phyloP scores from a whole-genome alignment of 2,888 invertebrate genomes.

The Herminia tarsipennalis region DNA sequence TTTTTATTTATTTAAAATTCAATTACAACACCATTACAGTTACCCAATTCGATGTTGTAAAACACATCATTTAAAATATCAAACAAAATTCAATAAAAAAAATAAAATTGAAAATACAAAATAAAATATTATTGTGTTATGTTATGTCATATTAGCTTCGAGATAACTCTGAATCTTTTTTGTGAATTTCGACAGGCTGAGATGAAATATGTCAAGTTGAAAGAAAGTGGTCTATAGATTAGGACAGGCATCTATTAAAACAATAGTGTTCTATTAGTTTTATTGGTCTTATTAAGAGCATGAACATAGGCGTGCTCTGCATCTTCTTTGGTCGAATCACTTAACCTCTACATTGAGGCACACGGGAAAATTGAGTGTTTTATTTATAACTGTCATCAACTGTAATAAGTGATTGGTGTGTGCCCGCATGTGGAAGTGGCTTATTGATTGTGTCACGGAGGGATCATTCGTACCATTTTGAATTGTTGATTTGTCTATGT shows the following conservation, averaged over 20 bases:
- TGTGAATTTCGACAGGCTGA: too few species aligned
- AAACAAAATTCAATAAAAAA: too few species aligned
- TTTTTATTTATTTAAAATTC: too few species aligned
- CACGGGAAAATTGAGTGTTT: conserved; percentile 75
- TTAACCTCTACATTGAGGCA: conserved; percentile 76
- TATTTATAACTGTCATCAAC: conserved; percentile 77
- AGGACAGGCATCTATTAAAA: conserved; percentile 47
- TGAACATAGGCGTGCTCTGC: conserved; percentile 56
- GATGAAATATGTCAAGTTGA: too few species aligned
- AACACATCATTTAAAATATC: too few species aligned
- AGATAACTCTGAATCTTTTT: too few species aligned
- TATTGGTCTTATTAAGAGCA: conserved; percentile 72
- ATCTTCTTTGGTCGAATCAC: conserved; percentile 73
- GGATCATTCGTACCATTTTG: conserved; percentile 60
- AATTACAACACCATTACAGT: too few species aligned
- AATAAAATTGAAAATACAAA: too few species aligned
- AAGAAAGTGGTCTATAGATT: conserved; percentile 39
- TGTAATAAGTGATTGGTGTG: conserved; percentile 70
- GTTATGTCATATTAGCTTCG: too few species aligned
- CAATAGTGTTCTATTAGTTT: conserved; percentile 71
- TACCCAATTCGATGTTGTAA: too few species aligned
- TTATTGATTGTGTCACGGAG: conserved; percentile 74
- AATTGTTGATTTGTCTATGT: conserved; percentile 60
- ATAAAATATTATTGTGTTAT: too few species aligned
- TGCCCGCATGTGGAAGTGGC: conserved; percentile 81